phyloP scores from a whole-genome alignment of 2,113 vertebrate species.

The Glareola pratincola region DNA sequence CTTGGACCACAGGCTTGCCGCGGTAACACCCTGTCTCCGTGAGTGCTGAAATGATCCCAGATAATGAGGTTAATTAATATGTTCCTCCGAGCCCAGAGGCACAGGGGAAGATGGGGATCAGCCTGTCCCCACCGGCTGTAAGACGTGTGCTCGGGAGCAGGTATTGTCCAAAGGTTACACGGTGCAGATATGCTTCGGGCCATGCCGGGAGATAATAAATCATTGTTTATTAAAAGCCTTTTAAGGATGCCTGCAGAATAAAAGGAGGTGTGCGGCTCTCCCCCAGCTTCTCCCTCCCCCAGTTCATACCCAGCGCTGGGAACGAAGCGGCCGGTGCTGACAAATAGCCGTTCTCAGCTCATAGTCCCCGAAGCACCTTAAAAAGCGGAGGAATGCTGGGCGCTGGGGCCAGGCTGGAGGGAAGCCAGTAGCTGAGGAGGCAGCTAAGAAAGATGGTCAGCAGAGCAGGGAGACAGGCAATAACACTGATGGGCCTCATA shows the following conservation, averaged over 20 bases:
- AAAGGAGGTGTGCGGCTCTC: neutral
- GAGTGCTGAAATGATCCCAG: neutral
- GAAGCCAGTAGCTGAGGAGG: conserved; percentile 10
- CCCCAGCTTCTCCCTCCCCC: neutral
- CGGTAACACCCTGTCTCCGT: neutral
- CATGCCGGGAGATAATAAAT: conserved; percentile 28
- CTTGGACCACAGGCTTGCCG: rapidly evolving
- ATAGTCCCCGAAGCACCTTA: conserved; percentile 32
- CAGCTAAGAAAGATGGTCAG: conserved; percentile 14
- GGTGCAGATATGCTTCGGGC: conserved; percentile 1
- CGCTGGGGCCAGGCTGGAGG: neutral
- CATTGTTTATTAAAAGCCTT: conserved; percentile 44
- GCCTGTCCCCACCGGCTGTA: neutral
- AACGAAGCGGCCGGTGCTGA: neutral
- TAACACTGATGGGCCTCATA: neutral
- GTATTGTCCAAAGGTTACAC: neutral
- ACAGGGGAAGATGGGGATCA: neutral
- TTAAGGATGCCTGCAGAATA: conserved; percentile 15
- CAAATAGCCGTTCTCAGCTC: conserved; percentile 46
- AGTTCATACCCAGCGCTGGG: neutral
- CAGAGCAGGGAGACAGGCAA: conserved; percentile 20
- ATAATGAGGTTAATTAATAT: conserved; percentile 35
- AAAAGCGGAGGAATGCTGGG: conserved; percentile 33
- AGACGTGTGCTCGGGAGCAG: neutral
- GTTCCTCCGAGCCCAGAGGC: neutral